Evolutionary conservation across 1,140 invertebrate species (phyloP).

Genomic region (Bombus breviceps): DNA sequence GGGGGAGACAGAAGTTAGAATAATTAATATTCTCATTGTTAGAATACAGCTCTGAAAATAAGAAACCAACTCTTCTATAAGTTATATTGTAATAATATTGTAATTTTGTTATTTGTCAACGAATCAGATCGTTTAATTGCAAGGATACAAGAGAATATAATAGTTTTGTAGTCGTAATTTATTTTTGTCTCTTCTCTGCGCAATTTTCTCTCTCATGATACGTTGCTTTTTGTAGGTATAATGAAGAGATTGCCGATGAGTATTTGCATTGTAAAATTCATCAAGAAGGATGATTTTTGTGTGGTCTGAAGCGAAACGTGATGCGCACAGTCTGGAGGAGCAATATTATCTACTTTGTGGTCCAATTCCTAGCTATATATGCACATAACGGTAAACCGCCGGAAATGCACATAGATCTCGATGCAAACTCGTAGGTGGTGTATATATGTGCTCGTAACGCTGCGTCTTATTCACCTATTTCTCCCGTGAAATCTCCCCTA

Average conservation of each 20-base stretch:
- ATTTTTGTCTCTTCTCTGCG: not conserved
- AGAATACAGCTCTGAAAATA: not conserved
- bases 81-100: not conserved
- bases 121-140: too few relatives aligned
- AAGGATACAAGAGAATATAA: too few relatives aligned
- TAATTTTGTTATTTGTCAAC: not conserved
- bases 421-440: constrained; percentile 20
- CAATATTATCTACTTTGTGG: constrained; percentile 48
- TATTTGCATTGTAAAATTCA: not conserved
- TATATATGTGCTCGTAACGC: constrained; percentile 18
- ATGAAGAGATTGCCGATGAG: not conserved
- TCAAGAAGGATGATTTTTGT: not conserved
- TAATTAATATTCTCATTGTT: not conserved
- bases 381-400: constrained; percentile 42
- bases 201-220: not conserved
- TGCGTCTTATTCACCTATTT: constrained; percentile 6
- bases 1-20: not conserved
- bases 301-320: not conserved
- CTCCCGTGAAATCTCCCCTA: not conserved
- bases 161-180: not conserved
- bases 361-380: constrained; percentile 42
- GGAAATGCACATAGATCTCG: constrained; percentile 44
- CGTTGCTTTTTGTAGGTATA: not conserved
- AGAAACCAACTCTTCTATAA: not conserved
- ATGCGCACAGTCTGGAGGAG: not conserved